phyloP scores from a whole-genome alignment of 2,888 invertebrate genomes.

The Scaptomyza reducta region DNA sequence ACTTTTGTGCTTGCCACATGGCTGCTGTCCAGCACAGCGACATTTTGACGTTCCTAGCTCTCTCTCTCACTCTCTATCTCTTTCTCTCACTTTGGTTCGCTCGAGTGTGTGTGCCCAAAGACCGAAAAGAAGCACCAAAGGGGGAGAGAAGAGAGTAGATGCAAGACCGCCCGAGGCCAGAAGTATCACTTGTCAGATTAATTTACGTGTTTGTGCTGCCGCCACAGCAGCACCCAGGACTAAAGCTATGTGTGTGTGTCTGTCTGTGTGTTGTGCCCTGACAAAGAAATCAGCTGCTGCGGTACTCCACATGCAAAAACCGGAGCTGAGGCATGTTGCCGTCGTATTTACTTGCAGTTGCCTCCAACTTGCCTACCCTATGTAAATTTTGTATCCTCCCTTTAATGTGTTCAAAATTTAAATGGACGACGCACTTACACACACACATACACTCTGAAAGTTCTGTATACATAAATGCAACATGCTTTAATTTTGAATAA shows the following conservation, averaged over 20 bases:
- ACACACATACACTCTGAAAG: neutral
- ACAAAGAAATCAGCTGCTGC: slow-evolving; percentile 76
- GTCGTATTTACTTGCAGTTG: slow-evolving; percentile 69
- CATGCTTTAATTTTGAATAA: slow-evolving; percentile 61
- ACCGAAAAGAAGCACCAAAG: slow-evolving; percentile 17
- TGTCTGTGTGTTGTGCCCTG: slow-evolving; percentile 46
- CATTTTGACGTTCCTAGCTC: slow-evolving; percentile 66
- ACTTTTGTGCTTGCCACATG: slow-evolving; percentile 75
- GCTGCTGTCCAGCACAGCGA: slow-evolving; percentile 74
- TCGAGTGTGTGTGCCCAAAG: slow-evolving; percentile 34
- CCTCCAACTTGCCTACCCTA: slow-evolving; percentile 27
- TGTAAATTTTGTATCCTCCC: slow-evolving; percentile 54
- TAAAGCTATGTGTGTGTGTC: slow-evolving; percentile 27
- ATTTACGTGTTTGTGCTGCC: slow-evolving; percentile 83
- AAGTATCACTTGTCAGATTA: slow-evolving; percentile 84
- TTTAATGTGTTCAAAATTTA: slow-evolving; percentile 72
- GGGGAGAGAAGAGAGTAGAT: neutral
- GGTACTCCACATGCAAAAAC: slow-evolving; percentile 63
- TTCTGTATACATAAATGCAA: slow-evolving; percentile 40
- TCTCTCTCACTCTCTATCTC: neutral
- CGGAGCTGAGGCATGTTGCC: slow-evolving; percentile 66
- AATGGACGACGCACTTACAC: slow-evolving; percentile 56
- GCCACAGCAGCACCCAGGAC: slow-evolving; percentile 62
- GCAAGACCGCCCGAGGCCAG: slow-evolving; percentile 74
- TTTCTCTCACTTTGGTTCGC: slow-evolving; percentile 15